These are phyloP conservation scores for Piprites chloris DNA, from an alignment of 2,113 vertebrate species.

Conservation along the genomic window DNA sequence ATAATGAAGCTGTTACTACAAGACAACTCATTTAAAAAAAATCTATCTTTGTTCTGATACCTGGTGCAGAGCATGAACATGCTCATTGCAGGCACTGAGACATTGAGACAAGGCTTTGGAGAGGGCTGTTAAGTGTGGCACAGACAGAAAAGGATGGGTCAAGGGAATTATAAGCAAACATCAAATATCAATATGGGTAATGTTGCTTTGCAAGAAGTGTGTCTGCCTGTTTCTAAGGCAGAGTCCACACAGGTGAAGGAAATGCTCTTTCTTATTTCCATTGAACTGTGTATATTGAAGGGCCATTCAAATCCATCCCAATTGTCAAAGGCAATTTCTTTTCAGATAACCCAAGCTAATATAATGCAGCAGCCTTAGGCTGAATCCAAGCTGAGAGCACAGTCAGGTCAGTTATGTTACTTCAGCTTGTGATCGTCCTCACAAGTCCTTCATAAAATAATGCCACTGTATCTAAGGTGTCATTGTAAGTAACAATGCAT, in stretches of 20 bases:
- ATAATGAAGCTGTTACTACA: background rate
- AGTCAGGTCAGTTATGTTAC: background rate
- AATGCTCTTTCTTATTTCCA: background rate
- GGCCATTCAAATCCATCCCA: background rate
- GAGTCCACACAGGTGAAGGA: background rate
- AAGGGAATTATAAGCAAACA: background rate
- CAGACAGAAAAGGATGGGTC: background rate
- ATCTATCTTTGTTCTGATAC: background rate
- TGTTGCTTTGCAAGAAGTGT: background rate
- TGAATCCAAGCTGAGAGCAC: background rate
- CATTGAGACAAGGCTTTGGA: background rate
- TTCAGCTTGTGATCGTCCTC: background rate
- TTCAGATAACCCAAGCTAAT: background rate
- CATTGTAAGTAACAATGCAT: background rate
- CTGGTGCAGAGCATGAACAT: background rate
- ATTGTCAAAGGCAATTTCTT: background rate
- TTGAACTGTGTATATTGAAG: background rate
- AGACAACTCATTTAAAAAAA: background rate
- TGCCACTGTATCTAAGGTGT: background rate
- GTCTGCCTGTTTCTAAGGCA: background rate
- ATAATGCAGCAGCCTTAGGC: background rate
- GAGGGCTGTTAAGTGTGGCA: background rate
- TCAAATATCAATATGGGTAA: rapidly evolving
- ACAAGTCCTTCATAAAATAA: background rate
- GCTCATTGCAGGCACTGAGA: background rate